Percentiles rank a stretch among this genome's conserved stretches.
Evolutionary conservation across 2,797 vertebrate genomes (phyloP).

Genomic region (Spea hammondii): DNA sequence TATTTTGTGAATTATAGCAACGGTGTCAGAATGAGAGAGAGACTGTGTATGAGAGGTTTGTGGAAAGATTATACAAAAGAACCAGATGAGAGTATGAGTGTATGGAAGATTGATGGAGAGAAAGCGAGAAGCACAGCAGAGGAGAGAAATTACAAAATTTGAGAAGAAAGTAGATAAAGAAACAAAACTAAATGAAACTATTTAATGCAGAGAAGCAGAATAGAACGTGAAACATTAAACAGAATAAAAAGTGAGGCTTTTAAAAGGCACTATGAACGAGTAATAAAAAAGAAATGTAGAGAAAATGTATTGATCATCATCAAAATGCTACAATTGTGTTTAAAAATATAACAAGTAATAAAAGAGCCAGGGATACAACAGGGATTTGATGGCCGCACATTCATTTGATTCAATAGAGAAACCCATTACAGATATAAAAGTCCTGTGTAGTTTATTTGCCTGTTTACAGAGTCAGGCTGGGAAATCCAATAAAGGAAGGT

Average conservation of each 20-base stretch:
- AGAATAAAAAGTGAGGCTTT: conserved; percentile 1
- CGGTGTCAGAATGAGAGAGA: too few relatives aligned
- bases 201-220: background rate
- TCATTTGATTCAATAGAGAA: conserved; percentile 42
- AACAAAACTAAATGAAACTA: conserved; percentile 2
- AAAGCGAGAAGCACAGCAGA: background rate
- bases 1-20: too few relatives aligned
- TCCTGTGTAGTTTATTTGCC: conserved; percentile 23
- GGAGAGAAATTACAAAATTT: background rate
- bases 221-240: conserved; percentile 6
- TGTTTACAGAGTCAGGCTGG: conserved; percentile 27
- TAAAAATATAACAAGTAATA: conserved; percentile 40
- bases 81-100: background rate
- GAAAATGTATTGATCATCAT: conserved; percentile 43
- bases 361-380: conserved; percentile 17
- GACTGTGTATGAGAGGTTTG: too few relatives aligned
- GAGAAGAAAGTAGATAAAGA: conserved; percentile 11
- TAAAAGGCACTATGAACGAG: conserved; percentile 16
- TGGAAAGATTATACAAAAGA: background rate
- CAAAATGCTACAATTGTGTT: conserved; percentile 44
- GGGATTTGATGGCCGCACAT: conserved; percentile 27
- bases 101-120: background rate
- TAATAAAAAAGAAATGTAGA: conserved; percentile 15
- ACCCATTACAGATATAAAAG: conserved; percentile 46
- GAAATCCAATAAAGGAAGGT: conserved; percentile 22